phyloP scores from a whole-genome alignment of 2,797 vertebrate species.

The Typhlichthys eigenmanni region DNA sequence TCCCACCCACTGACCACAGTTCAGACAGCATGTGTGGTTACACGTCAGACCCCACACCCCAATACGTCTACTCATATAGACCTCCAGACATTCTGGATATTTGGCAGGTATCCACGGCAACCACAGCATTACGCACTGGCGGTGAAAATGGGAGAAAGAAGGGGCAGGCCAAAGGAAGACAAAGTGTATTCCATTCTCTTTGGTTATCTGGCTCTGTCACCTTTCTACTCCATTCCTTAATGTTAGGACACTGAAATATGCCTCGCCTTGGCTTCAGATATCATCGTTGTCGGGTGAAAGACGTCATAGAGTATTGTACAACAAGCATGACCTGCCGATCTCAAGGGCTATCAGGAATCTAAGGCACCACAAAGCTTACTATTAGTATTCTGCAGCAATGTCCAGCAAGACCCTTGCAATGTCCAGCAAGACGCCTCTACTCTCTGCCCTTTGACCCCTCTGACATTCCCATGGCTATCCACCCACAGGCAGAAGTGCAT shows the following conservation, averaged over 20 bases:
- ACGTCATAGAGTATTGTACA: conserved; percentile 39
- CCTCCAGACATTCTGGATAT: conserved; percentile 24
- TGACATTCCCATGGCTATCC: conserved; percentile 39
- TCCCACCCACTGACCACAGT: conserved; percentile 33
- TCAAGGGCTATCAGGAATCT: conserved; percentile 37
- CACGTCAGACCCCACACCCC: conserved; percentile 2
- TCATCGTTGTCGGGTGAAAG: conserved; percentile 30
- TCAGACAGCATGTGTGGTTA: conserved; percentile 32
- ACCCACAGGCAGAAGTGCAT: conserved; percentile 27
- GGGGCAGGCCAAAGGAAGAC: conserved; percentile 18
- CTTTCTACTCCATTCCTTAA: conserved; percentile 15
- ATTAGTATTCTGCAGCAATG: conserved; percentile 48
- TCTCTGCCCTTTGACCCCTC: conserved; percentile 46
- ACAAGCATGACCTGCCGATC: conserved; percentile 24
- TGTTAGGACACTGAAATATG: conserved; percentile 2
- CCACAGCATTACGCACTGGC: conserved; percentile 15
- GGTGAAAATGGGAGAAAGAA: conserved; percentile 10
- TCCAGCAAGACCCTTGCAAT: conserved; percentile 25
- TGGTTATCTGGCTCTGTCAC: conserved; percentile 29
- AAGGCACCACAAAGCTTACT: conserved; percentile 51
- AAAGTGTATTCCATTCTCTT: conserved; percentile 24
- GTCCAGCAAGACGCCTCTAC: conserved; percentile 33
- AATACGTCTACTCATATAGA: conserved; percentile 25
- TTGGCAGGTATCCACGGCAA: conserved; percentile 33
- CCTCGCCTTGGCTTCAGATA: conserved; percentile 28